phyloP scores from a whole-genome alignment of 2,888 invertebrate genomes.

The Zonitis immaculata region DNA sequence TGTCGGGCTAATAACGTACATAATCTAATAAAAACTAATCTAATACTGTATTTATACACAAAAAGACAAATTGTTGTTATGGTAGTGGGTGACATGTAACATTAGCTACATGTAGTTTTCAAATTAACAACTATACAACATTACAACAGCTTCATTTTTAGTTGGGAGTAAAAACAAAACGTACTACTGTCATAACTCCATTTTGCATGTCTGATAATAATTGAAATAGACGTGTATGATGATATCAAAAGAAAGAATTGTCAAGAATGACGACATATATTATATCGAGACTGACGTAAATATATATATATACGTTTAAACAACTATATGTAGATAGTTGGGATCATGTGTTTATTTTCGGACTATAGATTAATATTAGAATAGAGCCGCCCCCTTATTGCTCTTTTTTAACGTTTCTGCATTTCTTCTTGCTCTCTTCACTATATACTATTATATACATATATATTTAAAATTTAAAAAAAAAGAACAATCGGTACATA shows the following conservation, averaged over 20 bases:
- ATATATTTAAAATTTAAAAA: no score
- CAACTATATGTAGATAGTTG: no score
- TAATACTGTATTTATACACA: no score
- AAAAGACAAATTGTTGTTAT: constrained; percentile 1
- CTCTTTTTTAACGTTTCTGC: no score
- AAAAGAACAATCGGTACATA: neutral
- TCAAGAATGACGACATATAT: neutral
- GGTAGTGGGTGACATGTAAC: neutral
- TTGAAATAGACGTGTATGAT: neutral
- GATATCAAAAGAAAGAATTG: neutral
- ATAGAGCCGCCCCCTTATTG: neutral
- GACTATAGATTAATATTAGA: neutral
- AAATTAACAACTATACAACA: neutral
- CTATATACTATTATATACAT: no score
- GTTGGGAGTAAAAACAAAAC: neutral
- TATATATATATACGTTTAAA: no score
- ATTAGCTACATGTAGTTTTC: neutral
- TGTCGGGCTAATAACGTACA: no score
- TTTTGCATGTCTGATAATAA: no score
- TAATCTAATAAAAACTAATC: no score
- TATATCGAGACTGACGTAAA: no score
- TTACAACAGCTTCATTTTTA: neutral
- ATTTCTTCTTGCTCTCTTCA: no score
- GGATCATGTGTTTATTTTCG: neutral
- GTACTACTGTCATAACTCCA: neutral